phyloP scores from a whole-genome alignment of 2,888 invertebrate genomes.

The Drosophila planitibia region DNA sequence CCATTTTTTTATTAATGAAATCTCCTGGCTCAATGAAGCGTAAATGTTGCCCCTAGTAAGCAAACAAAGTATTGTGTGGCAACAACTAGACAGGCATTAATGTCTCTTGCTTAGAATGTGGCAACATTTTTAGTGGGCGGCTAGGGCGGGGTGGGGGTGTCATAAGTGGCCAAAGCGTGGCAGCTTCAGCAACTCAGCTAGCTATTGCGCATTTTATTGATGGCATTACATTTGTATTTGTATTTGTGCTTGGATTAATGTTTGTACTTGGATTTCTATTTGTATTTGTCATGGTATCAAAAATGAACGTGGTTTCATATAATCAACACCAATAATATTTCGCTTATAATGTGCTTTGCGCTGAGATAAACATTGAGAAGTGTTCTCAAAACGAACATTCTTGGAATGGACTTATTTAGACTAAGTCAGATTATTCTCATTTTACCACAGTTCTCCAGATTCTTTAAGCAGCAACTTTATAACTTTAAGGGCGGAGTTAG shows the following conservation, averaged over 20 bases:
- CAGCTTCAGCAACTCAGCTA: slow-evolving; percentile 31
- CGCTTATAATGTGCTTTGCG: slow-evolving; percentile 23
- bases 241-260: slow-evolving; percentile 23
- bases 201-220: slow-evolving; percentile 58
- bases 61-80: slow-evolving; percentile 34
- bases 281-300: slow-evolving; percentile 19
- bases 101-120: slow-evolving; percentile 56
- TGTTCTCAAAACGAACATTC: too few relatives aligned
- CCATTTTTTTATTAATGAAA: slow-evolving; percentile 80
- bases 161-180: slow-evolving; percentile 63
- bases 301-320: slow-evolving; percentile 44
- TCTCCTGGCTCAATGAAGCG: slow-evolving; percentile 81
- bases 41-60: slow-evolving; percentile 45
- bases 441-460: neutral
- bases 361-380: neutral
- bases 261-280: slow-evolving; percentile 10
- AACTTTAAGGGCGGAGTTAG: neutral
- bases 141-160: slow-evolving; percentile 1
- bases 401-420: neutral
- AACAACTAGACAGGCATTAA: slow-evolving; percentile 50
- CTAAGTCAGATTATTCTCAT: neutral
- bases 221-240: slow-evolving; percentile 40
- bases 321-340: slow-evolving; percentile 54
- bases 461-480: neutral
- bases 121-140: slow-evolving; percentile 42